phyloP scores from a whole-genome alignment of 2,113 vertebrate species.

The Ailurus styani region DNA sequence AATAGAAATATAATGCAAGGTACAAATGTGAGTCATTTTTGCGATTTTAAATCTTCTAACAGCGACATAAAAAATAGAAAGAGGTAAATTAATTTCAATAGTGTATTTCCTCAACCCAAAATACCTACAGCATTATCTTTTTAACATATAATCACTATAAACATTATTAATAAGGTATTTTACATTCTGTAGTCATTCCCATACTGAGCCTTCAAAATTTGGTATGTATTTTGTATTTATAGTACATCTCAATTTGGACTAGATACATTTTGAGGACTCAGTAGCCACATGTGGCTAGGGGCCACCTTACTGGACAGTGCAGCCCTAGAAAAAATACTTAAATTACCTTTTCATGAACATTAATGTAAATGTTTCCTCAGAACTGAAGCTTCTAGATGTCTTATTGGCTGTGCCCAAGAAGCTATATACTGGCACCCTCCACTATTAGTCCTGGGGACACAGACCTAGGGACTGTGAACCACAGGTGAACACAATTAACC shows the following conservation, averaged over 20 bases:
- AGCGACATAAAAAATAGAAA: constrained; percentile 25
- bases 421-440: constrained; percentile 40
- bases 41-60: neutral
- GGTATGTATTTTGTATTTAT: neutral
- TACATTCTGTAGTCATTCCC: neutral
- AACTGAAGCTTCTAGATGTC: neutral
- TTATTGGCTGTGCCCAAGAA: constrained; percentile 36
- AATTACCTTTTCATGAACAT: constrained; percentile 19
- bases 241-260: neutral
- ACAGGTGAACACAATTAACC: constrained; percentile 28
- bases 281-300: neutral
- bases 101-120: constrained; percentile 2
- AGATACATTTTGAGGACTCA: neutral
- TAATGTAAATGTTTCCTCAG: constrained; percentile 9
- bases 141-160: neutral
- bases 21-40: neutral
- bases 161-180: constrained; percentile 22
- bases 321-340: neutral
- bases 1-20: neutral
- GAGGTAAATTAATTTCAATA: constrained; percentile 1
- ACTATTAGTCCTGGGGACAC: constrained; percentile 13
- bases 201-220: neutral
- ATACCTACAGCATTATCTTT: neutral
- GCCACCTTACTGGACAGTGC: neutral
- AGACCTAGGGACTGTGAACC: neutral